Evolutionary conservation across 2,797 vertebrate genomes (phyloP), one percentile per base, ranked within the genome.

Genomic region (Limosa lapponica): DNA sequence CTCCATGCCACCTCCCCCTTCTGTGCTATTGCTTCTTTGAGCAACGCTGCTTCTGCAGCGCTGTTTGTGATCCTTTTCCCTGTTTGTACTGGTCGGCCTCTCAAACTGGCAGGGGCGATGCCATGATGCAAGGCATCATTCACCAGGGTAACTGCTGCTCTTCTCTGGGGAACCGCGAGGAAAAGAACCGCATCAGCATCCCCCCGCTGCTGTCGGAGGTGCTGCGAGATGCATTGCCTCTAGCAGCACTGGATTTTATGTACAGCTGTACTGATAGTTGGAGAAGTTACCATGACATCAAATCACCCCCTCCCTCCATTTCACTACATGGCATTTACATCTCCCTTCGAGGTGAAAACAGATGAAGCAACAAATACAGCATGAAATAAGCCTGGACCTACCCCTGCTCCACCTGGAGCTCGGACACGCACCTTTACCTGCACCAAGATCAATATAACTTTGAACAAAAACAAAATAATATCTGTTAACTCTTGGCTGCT

Each of bases 201-300:
- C n/a, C 34, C 25, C 62, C 3, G 17, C 71, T 65, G 81, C 89
- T 84, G 37, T 16, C 36, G 1, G 82, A 62, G 80, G 69, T 39
- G 88, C 37, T 65, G 4, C 1, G 41, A 57, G 55, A 65, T 1
- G 13, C 64, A 13, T 18, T 6, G 81, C 71, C 93, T 73, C 46
- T 44, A n/a, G 91, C 75, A 23, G 84, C 70, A 1, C 69, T 19
- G 54, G 10, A n/a, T 43, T 49, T 36, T 14, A 23, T 11, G 12
- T 11, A 39, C 86, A 57, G 80, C 88, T 70, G 54, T 28, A 16
- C 0, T 0, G 67, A 25, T 1, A 61, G 64, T 2, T n/a, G 49
- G 54, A 77, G 58, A 84, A 95, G 80, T 87, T 43, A 89, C 90
- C 88, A 59, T 55, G 88, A 94, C 94, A 95, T n/a, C 88, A 55